phyloP scores from a whole-genome alignment of 1,140 invertebrate species.

The Diorhabda elongata region DNA sequence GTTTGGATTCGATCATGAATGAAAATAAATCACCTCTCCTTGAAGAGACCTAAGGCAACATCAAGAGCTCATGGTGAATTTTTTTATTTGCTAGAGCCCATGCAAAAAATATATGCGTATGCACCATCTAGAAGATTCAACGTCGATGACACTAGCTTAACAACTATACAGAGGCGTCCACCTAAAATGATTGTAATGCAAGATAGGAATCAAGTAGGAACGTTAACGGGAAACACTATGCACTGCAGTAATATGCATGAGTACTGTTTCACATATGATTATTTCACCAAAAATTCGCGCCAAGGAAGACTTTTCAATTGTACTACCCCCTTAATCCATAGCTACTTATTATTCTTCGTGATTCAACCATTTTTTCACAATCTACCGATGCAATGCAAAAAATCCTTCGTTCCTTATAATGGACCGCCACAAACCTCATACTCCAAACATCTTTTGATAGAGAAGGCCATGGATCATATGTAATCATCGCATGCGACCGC shows the following conservation, averaged over 20 bases:
- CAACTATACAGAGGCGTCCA: conserved; percentile 13
- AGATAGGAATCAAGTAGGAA: conserved; percentile 21
- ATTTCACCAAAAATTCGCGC: conserved; percentile 29
- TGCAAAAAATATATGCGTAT: conserved; percentile 14
- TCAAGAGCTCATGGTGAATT: conserved; percentile 5
- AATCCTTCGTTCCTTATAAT: conserved; percentile 6
- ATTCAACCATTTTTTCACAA: conserved; percentile 25
- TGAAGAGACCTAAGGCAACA: conserved; percentile 2
- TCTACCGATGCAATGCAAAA: conserved; percentile 17
- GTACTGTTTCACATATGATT: conserved; percentile 46
- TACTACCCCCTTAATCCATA: conserved; percentile 21
- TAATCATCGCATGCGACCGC: conserved; percentile 22
- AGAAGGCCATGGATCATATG: conserved; percentile 21
- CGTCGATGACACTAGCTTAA: conserved; percentile 18
- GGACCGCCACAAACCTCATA: conserved; percentile 24
- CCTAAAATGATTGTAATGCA: conserved; percentile 14
- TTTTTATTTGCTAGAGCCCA: conserved; percentile 4
- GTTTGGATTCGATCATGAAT: conserved; percentile 5
- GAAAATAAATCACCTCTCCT: conserved; percentile 7
- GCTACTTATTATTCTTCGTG: conserved; percentile 22
- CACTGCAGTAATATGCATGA: conserved; percentile 46
- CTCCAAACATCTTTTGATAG: conserved; percentile 24
- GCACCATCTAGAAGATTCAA: conserved; percentile 17
- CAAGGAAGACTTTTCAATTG: conserved; percentile 33
- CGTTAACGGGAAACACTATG: conserved; percentile 38